Evolutionary conservation across 2,888 invertebrate species (phyloP).

Genomic region (Pristionchus mayeri): DNA sequence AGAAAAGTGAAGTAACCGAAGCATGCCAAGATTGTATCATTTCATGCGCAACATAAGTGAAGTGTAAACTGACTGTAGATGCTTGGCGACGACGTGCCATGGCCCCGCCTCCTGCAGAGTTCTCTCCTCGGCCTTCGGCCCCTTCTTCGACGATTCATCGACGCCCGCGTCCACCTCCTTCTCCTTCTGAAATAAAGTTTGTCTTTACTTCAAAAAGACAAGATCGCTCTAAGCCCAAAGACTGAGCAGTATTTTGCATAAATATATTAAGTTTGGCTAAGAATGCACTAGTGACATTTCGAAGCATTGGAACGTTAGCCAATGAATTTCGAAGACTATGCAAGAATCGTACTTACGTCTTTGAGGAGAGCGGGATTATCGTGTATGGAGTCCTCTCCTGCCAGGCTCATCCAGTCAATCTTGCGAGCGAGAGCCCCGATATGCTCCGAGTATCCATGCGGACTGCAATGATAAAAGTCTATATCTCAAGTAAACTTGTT

Average conservation of each 20-base stretch:
- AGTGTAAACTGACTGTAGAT: constrained; percentile 67
- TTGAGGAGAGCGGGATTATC: constrained; percentile 54
- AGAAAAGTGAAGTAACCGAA: no score
- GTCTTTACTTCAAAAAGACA: no score
- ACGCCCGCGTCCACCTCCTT: background rate
- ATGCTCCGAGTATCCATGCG: constrained; percentile 67
- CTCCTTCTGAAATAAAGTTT: constrained; percentile 19
- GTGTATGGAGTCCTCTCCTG: constrained; percentile 58
- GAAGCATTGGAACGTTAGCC: no score
- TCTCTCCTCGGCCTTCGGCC: constrained; percentile 54
- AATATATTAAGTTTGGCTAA: background rate
- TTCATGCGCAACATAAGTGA: no score
- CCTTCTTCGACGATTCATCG: constrained; percentile 13
- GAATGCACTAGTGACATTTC: background rate
- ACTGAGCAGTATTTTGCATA: no score
- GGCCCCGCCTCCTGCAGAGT: constrained; percentile 72
- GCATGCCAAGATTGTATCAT: no score
- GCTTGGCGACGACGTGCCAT: constrained; percentile 74
- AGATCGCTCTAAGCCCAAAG: no score
- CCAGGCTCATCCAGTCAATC: constrained; percentile 69
- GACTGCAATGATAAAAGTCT: no score
- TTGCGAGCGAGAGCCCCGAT: constrained; percentile 65
- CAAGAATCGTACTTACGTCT: no score
- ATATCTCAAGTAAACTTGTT: no score
- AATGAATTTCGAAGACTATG: no score